Evolutionary conservation across 1,140 invertebrate genomes (phyloP).

Genomic region (Drosophila oshimai): DNA sequence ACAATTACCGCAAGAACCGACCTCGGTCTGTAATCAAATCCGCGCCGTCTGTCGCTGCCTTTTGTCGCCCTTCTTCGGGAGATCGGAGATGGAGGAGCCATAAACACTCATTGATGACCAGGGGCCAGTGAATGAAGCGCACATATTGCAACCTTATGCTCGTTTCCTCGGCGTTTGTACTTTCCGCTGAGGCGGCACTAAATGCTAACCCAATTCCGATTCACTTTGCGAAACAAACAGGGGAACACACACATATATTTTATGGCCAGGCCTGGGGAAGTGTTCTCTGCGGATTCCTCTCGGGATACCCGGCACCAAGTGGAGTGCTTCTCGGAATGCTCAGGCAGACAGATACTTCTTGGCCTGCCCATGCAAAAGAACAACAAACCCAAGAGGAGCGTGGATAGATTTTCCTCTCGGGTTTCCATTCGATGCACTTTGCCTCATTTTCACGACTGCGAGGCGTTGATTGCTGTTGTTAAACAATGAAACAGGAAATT

Average conservation of each 20-base stretch:
- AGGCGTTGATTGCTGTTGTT: constrained; percentile 49
- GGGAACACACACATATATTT: constrained; percentile 41
- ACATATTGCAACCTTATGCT: constrained; percentile 67
- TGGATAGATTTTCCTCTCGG: constrained; percentile 12
- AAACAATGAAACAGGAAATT: constrained; percentile 34
- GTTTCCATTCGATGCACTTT: constrained; percentile 10
- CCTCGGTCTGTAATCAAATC: constrained; percentile 60
- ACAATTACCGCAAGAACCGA: constrained; percentile 57
- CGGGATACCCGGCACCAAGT: constrained; percentile 28
- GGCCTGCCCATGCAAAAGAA: constrained; percentile 20
- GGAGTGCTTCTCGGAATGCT: constrained; percentile 65
- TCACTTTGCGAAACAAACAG: constrained; percentile 34
- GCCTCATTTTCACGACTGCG: constrained; percentile 15
- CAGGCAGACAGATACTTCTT: constrained; percentile 23
- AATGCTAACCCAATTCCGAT: constrained; percentile 50
- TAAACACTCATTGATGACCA: constrained; percentile 57
- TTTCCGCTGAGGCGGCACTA: constrained; percentile 50
- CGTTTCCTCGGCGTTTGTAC: constrained; percentile 11
- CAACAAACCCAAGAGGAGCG: constrained; percentile 11
- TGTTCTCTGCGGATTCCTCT: constrained; percentile 51
- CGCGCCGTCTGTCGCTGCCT: neutral
- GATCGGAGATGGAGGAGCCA: neutral
- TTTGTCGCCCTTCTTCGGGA: neutral
- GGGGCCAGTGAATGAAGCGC: constrained; percentile 22
- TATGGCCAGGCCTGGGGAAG: constrained; percentile 32